Evolutionary conservation across 2,113 vertebrate genomes (phyloP), one percentile per base, ranked within the genome.

Genomic region (Corythaeola cristata): DNA sequence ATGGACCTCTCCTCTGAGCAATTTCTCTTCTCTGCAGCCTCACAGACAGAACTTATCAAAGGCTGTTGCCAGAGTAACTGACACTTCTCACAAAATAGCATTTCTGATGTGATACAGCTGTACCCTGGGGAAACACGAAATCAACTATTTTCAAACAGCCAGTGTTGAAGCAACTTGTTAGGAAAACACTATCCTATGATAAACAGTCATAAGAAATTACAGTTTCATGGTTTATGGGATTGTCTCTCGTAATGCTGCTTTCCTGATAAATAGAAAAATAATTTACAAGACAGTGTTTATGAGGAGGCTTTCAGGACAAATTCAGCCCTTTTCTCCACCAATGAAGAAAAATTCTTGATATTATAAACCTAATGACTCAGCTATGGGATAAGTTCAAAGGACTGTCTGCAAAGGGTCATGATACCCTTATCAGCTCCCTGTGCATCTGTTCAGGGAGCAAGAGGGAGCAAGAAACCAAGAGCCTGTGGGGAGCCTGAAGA

Each of bases 61-160:
- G 41, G 59, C 97, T 96, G 97, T 98, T 98, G 91, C 98, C 95
- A 97, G 90, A 97, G 97, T 91, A 98, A 98, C 96, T 91, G 91
- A 95, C 94, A 88, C 94, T 55, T 97, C 88, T 94, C 88, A 89
- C 67, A 85, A 97, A 98, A 96, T 73, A 88, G 58, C 56, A 94
- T 96, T 96, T 96, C 92, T 97, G 92, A 96, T 90, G 84, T 73
- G 62, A 96, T 79, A 53, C 95, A 96, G 80, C 91, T 96, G 89
- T 95, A 83, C 32, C 23, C 60, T 47, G 53, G 82, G 71, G 92
- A 95, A 88, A 85, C 17, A 95, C 80, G 82, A 82, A 90, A 47
- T 5, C 56, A 93, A 63, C 66, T 97, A n/a, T 93, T 97, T 97
- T 97, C 58, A 88, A 92, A 94, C 56, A 49, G 59, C 74, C 89